phyloP scores from a whole-genome alignment of 2,797 vertebrate genomes.

The Hyperoplus immaculatus region DNA sequence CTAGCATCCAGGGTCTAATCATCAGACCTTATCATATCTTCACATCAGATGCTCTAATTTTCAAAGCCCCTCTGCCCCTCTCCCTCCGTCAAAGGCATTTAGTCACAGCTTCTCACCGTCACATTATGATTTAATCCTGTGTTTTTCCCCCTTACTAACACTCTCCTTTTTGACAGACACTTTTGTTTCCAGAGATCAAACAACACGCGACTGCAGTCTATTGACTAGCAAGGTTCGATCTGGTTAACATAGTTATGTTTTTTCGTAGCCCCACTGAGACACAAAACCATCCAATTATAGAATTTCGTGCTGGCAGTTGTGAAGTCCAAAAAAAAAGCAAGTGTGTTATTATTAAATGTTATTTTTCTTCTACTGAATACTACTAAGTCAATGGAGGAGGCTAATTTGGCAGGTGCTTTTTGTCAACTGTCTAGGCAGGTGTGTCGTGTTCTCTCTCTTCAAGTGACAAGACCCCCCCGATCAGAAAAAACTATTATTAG shows the following conservation, averaged over 20 bases:
- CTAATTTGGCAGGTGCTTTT: conserved; percentile 75
- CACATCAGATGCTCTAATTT: conserved; percentile 37
- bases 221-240: conserved; percentile 23
- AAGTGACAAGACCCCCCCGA: conserved; percentile 66
- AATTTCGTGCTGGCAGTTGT: conserved; percentile 30
- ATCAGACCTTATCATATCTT: conserved; percentile 40
- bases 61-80: conserved; percentile 22
- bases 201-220: conserved; percentile 14
- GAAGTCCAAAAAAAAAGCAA: conserved; percentile 42
- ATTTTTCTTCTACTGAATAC: conserved; percentile 39
- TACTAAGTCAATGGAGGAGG: conserved; percentile 65
- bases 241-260: conserved; percentile 46
- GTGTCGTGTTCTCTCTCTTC: conserved; percentile 46
- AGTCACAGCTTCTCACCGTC: conserved; percentile 51
- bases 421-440: conserved; percentile 56
- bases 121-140: conserved; percentile 44
- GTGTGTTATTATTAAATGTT: conserved; percentile 30
- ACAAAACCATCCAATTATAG: conserved; percentile 48
- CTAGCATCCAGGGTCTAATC: conserved; percentile 33
- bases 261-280: conserved; percentile 38
- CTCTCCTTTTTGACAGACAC: conserved; percentile 32
- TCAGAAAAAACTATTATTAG: conserved; percentile 77
- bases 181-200: conserved; percentile 45
- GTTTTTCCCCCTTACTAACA: conserved; percentile 25
- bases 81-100: conserved; percentile 25